These are phyloP conservation scores for Drosophila demipolita DNA, from an alignment of 2,888 invertebrate species.

Conservation along the genomic window DNA sequence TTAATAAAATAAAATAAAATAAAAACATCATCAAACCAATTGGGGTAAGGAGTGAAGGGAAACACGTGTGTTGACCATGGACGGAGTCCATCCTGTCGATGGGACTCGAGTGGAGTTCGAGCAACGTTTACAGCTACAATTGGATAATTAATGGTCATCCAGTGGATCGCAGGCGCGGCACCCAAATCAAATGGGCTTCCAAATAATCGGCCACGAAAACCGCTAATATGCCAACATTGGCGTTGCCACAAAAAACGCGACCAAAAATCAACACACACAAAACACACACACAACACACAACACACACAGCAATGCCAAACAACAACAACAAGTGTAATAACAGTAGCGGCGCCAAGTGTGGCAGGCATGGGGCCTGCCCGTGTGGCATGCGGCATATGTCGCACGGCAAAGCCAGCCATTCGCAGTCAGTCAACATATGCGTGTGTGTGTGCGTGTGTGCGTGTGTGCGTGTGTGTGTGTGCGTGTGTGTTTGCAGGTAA, in stretches of 20 bases:
- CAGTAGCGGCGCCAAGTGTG: conserved; percentile 4
- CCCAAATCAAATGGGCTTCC: conserved; percentile 68
- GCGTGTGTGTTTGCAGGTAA: conserved; percentile 23
- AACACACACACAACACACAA: neutral
- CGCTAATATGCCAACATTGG: conserved; percentile 77
- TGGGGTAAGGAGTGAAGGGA: too few species aligned
- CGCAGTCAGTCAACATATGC: conserved; percentile 16
- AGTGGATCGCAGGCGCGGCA: conserved; percentile 20
- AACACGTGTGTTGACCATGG: conserved; percentile 28
- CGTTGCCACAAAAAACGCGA: conserved; percentile 54
- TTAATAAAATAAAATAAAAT: neutral
- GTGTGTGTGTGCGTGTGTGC: conserved; percentile 3
- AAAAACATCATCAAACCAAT: too few species aligned
- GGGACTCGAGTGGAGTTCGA: neutral
- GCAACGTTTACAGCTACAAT: neutral
- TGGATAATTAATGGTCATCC: conserved; percentile 51
- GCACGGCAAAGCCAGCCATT: conserved; percentile 23
- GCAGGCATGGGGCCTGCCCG: conserved; percentile 43
- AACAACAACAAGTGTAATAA: neutral
- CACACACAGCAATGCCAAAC: neutral
- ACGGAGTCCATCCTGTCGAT: neutral
- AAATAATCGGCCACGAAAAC: conserved; percentile 81
- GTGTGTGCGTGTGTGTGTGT: neutral
- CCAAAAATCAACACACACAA: conserved; percentile 62
- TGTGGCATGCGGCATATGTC: conserved; percentile 42